Evolutionary conservation across 2,113 vertebrate species (phyloP).

Genomic region (Halichoerus grypus): DNA sequence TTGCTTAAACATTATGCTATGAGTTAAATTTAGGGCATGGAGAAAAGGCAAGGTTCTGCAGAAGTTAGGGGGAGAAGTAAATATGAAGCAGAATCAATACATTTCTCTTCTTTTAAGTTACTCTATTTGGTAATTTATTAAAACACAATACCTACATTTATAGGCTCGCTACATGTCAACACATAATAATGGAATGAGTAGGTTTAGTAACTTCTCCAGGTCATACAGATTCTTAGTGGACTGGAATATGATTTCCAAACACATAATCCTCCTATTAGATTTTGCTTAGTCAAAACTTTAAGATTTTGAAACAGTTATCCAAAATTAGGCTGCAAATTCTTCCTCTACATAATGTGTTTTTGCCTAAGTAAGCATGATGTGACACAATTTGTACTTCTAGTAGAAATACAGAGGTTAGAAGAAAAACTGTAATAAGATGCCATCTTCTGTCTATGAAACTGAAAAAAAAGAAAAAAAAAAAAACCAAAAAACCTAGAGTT

Average conservation of each 20-base stretch:
- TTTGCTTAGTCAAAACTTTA: slow-evolving; percentile 61
- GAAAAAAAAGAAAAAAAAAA: not conserved
- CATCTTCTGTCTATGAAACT: slow-evolving; percentile 35
- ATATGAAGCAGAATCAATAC: not conserved
- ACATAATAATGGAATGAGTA: not conserved
- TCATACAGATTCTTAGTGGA: not conserved
- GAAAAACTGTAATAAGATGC: slow-evolving; percentile 45
- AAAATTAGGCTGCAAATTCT: slow-evolving; percentile 52
- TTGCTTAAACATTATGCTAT: not conserved
- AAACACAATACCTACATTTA: not conserved
- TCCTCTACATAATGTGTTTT: slow-evolving; percentile 50
- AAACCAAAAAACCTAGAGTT: not conserved
- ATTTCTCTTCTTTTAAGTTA: not conserved
- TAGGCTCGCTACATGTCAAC: not conserved
- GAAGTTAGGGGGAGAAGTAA: not conserved
- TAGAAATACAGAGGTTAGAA: slow-evolving; percentile 43
- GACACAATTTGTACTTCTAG: slow-evolving; percentile 1
- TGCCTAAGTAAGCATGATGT: slow-evolving; percentile 54
- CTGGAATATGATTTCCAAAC: slow-evolving; percentile 7
- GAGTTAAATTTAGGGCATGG: not conserved
- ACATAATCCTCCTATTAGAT: not conserved
- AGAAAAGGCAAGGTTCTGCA: not conserved
- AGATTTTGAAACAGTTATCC: slow-evolving; percentile 38
- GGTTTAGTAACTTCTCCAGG: not conserved
- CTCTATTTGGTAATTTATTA: not conserved